Evolutionary conservation across 2,888 invertebrate genomes (phyloP), one percentile per base, ranked within the genome.

Genomic region (Horisme vitalbata): DNA sequence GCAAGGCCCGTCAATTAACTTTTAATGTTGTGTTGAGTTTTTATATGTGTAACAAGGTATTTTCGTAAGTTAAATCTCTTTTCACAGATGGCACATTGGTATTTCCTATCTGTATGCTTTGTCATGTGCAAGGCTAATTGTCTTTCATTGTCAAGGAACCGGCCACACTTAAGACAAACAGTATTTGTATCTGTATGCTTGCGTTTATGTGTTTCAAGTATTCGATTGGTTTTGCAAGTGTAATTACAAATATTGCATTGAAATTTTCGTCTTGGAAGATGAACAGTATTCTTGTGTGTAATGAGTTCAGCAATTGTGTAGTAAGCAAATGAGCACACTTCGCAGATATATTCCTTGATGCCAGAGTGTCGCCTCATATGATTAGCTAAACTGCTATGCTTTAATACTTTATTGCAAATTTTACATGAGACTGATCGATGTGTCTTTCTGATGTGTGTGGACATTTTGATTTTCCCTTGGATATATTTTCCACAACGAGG

Each of bases 281-380:
- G n/a, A n/a, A n/a, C n/a, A n/a, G n/a, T n/a, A n/a, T n/a, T n/a
- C n/a, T n/a, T n/a, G 30, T 86, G 86, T 27, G 78, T 85, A 4
- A 70, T 68, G 0, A 86, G 61, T 47, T 84, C 85, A 0, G 70
- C 60, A 1, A 61, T 34, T 0, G 83, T 79, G 34, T 62, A 82
- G 43, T 79, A 86, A 13, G 76, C 65, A 3, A 70, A 65, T 0
- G 79, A 77, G 55, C 86, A 87, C 8, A 61, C 62, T 36, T 85
- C 85, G 61, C 86, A 86, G 0, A 80, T 71, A 39, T 53, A 81
- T 0, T 71, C 61, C 46, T 77, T 83, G 0, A 73, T 55, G 0
- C 76, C 80, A 1, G 61, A 64, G 33, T 86, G 86, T 7, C 86
- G 52, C 30, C 62, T 55, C 72, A 85, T 73, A 31, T 87, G 86